phyloP scores from a whole-genome alignment of 2,113 vertebrate genomes.

The Sturnira hondurensis region DNA sequence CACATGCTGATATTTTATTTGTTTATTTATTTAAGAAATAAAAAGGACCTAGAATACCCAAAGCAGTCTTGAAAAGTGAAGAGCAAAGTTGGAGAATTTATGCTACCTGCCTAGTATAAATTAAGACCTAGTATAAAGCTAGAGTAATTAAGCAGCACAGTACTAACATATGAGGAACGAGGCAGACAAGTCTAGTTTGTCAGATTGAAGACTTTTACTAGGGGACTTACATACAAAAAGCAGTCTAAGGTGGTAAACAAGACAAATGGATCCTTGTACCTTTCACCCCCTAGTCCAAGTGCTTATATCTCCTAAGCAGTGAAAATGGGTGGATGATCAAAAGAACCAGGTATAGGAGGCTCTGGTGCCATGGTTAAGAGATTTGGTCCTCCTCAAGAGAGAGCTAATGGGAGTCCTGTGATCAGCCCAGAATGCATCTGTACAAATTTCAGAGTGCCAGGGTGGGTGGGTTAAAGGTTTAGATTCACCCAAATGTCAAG shows the following conservation, averaged over 20 bases:
- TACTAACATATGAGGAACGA: background rate
- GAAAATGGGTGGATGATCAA: background rate
- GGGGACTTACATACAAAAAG: background rate
- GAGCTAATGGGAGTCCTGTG: background rate
- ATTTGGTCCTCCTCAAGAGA: background rate
- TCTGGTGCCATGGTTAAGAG: background rate
- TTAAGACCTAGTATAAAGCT: background rate
- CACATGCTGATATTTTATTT: background rate
- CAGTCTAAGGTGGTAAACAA: background rate
- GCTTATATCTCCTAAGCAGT: background rate
- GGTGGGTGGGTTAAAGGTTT: background rate
- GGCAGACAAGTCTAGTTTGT: background rate
- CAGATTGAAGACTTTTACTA: background rate
- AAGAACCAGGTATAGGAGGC: background rate
- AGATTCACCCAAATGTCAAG: background rate
- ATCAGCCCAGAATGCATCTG: background rate
- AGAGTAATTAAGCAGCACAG: background rate
- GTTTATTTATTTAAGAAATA: background rate
- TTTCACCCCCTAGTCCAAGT: background rate
- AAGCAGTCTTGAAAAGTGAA: background rate
- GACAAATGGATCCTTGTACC: background rate
- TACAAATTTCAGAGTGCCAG: background rate
- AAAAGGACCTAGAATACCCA: background rate
- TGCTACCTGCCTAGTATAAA: background rate
- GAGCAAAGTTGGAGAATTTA: background rate